Evolutionary conservation across 2,888 invertebrate species (phyloP).

Genomic region (Drosophila neotestacea): DNA sequence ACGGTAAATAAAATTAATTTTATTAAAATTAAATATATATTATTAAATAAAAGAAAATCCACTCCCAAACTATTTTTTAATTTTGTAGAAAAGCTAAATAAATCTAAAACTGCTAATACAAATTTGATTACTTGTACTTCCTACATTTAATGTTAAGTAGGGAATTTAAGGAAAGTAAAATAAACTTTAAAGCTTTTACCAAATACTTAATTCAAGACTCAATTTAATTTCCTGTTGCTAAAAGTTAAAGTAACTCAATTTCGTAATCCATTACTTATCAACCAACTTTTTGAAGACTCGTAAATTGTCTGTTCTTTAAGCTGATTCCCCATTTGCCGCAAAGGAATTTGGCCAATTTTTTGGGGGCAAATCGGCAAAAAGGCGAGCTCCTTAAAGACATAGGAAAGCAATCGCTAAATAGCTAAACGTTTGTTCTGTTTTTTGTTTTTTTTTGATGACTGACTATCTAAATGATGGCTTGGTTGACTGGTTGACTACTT

Average conservation of each 20-base stretch:
- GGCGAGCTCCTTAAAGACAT: neutral
- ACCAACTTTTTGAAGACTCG: neutral
- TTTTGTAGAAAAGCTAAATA: too few species aligned
- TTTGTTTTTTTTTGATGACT: constrained; percentile 7
- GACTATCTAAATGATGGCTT: constrained; percentile 26
- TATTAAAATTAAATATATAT: too few species aligned
- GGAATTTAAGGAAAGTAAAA: neutral
- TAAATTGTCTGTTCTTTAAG: neutral
- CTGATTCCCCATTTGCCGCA: neutral
- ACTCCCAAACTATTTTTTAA: too few species aligned
- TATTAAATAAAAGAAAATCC: too few species aligned
- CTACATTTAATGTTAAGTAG: too few species aligned
- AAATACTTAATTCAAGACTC: neutral
- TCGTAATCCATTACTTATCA: neutral
- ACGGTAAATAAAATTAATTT: neutral
- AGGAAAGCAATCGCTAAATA: neutral
- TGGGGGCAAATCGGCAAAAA: neutral
- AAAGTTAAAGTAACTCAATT: too few species aligned
- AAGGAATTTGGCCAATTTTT: neutral
- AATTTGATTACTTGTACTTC: too few species aligned
- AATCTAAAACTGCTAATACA: too few species aligned
- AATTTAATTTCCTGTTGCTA: too few species aligned
- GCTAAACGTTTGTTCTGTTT: constrained; percentile 8
- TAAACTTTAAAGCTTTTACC: neutral
- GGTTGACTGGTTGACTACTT: constrained; percentile 43